These are phyloP conservation scores for Elachura formosa DNA, from an alignment of 2,113 vertebrate genomes.

Conservation along the genomic window DNA sequence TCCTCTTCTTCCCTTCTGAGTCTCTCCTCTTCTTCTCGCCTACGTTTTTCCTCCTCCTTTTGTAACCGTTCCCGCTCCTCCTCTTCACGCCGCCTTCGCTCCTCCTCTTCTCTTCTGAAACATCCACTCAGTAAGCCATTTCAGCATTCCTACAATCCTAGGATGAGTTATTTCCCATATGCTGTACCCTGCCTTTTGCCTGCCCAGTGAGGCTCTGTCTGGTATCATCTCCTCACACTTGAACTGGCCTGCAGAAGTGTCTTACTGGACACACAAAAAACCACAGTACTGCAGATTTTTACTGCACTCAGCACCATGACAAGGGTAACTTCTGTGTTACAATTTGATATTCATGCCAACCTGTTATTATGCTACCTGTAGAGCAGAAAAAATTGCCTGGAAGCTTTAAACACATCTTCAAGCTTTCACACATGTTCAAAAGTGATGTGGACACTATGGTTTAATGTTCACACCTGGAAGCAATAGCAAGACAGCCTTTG, in stretches of 20 bases:
- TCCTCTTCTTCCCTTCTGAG: constrained; percentile 88
- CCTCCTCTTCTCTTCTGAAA: constrained; percentile 90
- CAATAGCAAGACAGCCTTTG: background rate
- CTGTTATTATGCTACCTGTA: background rate
- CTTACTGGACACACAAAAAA: background rate
- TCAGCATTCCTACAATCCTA: background rate
- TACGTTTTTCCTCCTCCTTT: constrained; percentile 86
- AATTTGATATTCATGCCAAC: background rate
- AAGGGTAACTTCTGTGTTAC: background rate
- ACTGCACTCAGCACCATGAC: background rate
- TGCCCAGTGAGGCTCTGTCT: background rate
- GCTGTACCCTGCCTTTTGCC: background rate
- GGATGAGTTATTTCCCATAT: background rate
- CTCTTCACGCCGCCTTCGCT: constrained; percentile 82
- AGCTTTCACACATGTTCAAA: background rate
- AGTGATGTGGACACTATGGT: background rate
- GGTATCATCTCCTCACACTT: background rate
- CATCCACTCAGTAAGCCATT: constrained; percentile 26
- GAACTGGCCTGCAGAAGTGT: background rate
- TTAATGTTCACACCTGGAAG: background rate
- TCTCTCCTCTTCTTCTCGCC: constrained; percentile 85
- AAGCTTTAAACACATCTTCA: background rate
- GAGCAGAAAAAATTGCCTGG: background rate
- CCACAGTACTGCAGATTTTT: background rate
- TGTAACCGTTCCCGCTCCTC: constrained; percentile 86